Percentiles rank a stretch among this genome's conserved stretches.
Evolutionary conservation across 1,140 invertebrate species (phyloP).

Genomic region (Meteorus sp.): DNA sequence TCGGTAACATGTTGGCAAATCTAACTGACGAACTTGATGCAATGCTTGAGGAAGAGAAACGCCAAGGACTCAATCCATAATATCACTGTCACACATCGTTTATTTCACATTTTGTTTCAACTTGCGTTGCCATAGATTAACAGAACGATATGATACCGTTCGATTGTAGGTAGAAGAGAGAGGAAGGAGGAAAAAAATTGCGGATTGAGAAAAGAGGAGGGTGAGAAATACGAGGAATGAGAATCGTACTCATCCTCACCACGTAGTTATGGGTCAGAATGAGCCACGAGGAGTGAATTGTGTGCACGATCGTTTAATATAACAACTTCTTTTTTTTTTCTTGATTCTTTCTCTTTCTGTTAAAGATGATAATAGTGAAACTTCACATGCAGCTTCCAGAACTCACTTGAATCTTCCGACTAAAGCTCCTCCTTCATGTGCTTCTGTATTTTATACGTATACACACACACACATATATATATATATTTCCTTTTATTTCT

Average conservation of each 20-base stretch:
- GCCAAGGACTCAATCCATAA: constrained; percentile 70
- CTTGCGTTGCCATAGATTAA: constrained; percentile 38
- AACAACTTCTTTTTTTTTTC: neutral
- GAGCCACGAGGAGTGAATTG: constrained; percentile 5
- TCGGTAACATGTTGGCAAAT: constrained; percentile 94
- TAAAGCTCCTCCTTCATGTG: neutral
- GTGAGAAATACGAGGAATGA: neutral
- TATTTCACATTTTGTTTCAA: constrained; percentile 29
- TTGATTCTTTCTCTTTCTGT: neutral
- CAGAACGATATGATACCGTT: neutral
- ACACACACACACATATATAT: neutral
- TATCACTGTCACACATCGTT: constrained; percentile 27
- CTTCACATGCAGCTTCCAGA: constrained; percentile 1
- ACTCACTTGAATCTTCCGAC: constrained; percentile 15
- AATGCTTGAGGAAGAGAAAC: constrained; percentile 90
- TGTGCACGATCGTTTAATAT: neutral
- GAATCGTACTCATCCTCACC: neutral
- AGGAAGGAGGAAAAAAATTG: constrained; percentile 1
- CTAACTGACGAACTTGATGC: constrained; percentile 91
- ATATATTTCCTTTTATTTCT: neutral
- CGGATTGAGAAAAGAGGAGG: neutral
- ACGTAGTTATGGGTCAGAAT: constrained; percentile 1
- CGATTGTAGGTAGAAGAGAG: neutral
- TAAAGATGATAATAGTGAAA: constrained; percentile 4
- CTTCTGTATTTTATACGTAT: neutral